phyloP scores from a whole-genome alignment of 2,113 vertebrate genomes.

The Siniperca chuatsi region DNA sequence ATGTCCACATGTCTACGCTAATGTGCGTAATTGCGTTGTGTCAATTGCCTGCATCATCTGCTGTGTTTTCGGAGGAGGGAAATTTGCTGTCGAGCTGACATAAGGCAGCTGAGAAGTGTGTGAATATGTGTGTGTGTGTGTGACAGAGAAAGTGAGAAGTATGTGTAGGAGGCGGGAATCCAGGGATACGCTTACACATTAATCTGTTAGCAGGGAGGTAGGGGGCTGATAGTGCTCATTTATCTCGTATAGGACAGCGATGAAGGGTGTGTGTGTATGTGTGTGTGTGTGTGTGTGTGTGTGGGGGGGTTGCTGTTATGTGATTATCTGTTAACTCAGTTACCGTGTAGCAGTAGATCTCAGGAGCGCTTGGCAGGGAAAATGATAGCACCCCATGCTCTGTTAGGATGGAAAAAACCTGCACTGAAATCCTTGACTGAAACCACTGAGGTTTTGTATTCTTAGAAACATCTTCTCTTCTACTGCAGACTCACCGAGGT shows the following conservation, averaged over 20 bases:
- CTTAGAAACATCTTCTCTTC: constrained; percentile 42
- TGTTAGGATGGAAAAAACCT: constrained; percentile 15
- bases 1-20: constrained; percentile 26
- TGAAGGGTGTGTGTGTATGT: constrained; percentile 20
- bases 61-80: constrained; percentile 45
- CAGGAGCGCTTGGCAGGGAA: constrained; percentile 32
- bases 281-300: constrained; percentile 26
- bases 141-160: constrained; percentile 53
- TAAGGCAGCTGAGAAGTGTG: constrained; percentile 36
- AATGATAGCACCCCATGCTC: constrained; percentile 28
- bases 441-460: constrained; percentile 21
- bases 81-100: constrained; percentile 49
- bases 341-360: constrained; percentile 50
- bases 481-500: constrained; percentile 3
- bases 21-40: constrained; percentile 46
- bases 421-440: constrained; percentile 37
- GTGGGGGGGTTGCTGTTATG: constrained; percentile 37
- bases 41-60: constrained; percentile 58
- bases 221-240: constrained; percentile 70
- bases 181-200: constrained; percentile 60
- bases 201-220: constrained; percentile 65
- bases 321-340: constrained; percentile 69
- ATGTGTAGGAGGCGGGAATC: constrained; percentile 50
- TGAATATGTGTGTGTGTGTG: constrained; percentile 32
- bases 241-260: constrained; percentile 54